Evolutionary conservation across 2,797 vertebrate species (phyloP).

Genomic region (Argya squamiceps): DNA sequence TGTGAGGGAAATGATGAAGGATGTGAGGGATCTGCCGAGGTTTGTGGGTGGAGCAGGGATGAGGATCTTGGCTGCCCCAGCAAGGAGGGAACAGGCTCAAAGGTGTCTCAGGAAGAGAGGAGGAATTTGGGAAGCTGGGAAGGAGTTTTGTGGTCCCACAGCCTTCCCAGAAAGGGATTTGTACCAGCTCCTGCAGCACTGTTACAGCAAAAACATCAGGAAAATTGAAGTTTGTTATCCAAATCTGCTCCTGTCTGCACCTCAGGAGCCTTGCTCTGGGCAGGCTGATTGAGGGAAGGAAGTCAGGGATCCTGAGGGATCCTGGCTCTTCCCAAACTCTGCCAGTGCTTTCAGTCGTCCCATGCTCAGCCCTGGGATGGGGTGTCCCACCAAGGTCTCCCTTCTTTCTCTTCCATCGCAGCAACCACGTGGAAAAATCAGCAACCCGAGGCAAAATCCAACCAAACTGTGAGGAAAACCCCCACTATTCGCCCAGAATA

Average conservation of each 20-base stretch:
- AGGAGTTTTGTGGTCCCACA: neutral
- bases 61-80: neutral
- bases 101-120: neutral
- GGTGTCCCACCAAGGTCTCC: rapidly evolving
- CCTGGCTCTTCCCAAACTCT: neutral
- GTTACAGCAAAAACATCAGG: rapidly evolving
- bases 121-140: neutral
- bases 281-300: neutral
- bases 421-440: neutral
- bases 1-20: neutral
- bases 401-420: neutral
- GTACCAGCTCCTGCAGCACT: neutral
- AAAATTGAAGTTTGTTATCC: neutral
- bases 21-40: rapidly evolving
- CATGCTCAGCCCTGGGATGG: rapidly evolving
- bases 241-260: neutral
- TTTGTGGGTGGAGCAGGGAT: neutral
- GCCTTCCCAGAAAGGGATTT: neutral
- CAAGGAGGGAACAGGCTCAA: neutral
- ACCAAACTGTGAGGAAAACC: neutral
- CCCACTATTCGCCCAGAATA: neutral
- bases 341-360: rapidly evolving
- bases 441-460: rapidly evolving
- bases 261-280: neutral
- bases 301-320: neutral